Base-by-base conservation (phyloP, 2,113 vertebrate genomes). In the Ammodytes dubius region DNA sequence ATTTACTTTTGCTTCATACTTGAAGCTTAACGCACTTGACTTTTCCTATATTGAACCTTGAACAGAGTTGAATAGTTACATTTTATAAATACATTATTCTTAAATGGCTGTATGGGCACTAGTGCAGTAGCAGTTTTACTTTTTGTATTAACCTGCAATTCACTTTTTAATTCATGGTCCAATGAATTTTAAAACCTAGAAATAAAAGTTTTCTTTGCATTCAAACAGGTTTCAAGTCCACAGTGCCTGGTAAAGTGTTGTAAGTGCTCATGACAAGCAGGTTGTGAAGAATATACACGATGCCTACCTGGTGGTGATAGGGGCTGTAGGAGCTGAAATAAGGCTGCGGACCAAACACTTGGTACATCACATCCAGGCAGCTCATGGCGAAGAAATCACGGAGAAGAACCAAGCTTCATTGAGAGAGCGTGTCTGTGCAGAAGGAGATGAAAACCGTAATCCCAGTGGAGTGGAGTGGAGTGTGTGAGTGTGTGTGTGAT, bases 361-460 rank as follows among this genome's bases (percentile, higher is more conserved):
- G 97, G 96, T 98, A 99, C 97, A 99, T 97, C 93, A 99, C 98
- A 98, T 99, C 97, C 97, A 99, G 77, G 95, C 98, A 99, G 97
- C 98, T 99, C 98, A 99, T 99, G 97, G 96, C 98, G 96, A 89
- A 91, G 50, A 80, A 75, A 89, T 93, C 89, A 95, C 92, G 93
- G 81, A 92, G 90, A 85, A 80, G 66, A 56, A 71, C 81, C 91
- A 78, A 89, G 94, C 94, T 91, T 95, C 96, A 91, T 89, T 82
- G 82, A 92, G 92, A 82, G 79, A 56, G 88, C 66, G 19, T 72
- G 37, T 83, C 45, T 54, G 79, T 57, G 47, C 49, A 5, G 67
- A 13, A 45, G 66, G 59, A 61, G 80, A 70, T 61, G 71, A 82
- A 27, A 52, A 39, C 77, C 37, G 37, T 67, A 84, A 77, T 90